Conservation (phyloP, 37 sponge, comb jelly and placozoan species). For the Chondrilla cf. caribensis region DNA sequence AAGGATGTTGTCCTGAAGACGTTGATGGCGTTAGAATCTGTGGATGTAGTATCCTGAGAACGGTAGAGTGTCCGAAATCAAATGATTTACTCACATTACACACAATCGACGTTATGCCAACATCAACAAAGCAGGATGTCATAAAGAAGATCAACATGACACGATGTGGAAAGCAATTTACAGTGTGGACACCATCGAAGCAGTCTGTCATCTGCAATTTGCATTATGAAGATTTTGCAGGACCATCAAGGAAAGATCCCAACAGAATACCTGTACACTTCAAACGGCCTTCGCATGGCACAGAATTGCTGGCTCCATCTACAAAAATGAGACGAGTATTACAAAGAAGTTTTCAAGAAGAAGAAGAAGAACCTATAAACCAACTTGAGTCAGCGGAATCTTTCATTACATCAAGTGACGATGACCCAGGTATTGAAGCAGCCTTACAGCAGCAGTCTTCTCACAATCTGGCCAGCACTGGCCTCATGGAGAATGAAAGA, state of each 20-base stretch:
- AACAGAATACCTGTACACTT: constrained; percentile 9
- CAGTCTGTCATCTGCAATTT: constrained; percentile 22
- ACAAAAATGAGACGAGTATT: no score
- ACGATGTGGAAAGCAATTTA: not conserved
- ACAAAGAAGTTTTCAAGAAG: no score
- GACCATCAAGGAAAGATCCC: constrained; percentile 12
- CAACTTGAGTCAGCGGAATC: no score
- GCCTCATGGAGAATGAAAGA: constrained; percentile 14
- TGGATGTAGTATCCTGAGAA: not conserved
- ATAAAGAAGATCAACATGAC: constrained; percentile 19
- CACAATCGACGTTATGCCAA: constrained; percentile 15
- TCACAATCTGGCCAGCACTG: no score
- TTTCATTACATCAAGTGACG: no score
- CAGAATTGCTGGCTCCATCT: no score
- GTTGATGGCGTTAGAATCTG: not conserved
- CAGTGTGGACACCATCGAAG: constrained; percentile 10
- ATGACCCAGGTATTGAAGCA: no score
- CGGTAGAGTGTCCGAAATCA: constrained; percentile 14
- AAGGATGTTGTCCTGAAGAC: constrained; percentile 36
- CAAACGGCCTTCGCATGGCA: not conserved
- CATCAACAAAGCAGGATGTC: not conserved
- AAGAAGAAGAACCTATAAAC: no score
- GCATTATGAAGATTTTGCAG: constrained; percentile 26
- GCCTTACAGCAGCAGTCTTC: no score
- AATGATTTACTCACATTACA: constrained; percentile 19